Evolutionary conservation across 37 sponge, comb jelly and placozoan genomes (phyloP), one percentile per base, ranked within the genome.

Genomic region (Geodia barretti): DNA sequence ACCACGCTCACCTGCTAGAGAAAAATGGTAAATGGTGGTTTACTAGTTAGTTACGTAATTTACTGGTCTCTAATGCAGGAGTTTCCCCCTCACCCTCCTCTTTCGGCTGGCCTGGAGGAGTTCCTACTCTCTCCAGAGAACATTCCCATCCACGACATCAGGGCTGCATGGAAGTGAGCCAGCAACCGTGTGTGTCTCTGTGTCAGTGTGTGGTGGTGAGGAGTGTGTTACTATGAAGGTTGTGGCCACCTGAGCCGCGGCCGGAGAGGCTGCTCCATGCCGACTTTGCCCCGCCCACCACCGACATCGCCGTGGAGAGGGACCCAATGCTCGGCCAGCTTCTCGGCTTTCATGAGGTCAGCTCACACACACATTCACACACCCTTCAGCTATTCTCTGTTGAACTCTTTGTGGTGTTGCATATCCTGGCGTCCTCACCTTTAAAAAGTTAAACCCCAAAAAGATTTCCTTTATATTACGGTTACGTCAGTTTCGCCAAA

Each of bases 101-200:
- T 73, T 0, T 29, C 35, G 0, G 40, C 7, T 26, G 82, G 68
- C 26, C 66, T 90, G 59, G 76, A 90, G 62, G 25, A 74, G 64
- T 85, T 85, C 38, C 77, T 90, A 14, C 20, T 47, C 39, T 85
- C 86, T 41, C 91, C 91, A 9, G 65, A 84, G 33, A 47, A 76
- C 39, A 62, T 90, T n/a, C 75, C 81, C 3, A 75, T 90, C 19
- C 86, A 86, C 59, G 74, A 80, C 37, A 79, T 80, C 72, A 81
- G 82, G n/a, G 41, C 30, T 65, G 5, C 42, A 20, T 86, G 85
- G 66, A 84, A 71, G 91, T 88, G 26, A 39, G 38, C 0, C 23
- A 68, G 8, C 4, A 24, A 67, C 26, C 24, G 36, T 47, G 14
- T 47, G 14, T 47, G 14, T n/a, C n/a, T n/a, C n/a, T n/a, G n/a